A percentile compares a stretch with the other conserved stretches of the same genome.
phyloP scores from a whole-genome alignment of 2,113 vertebrate genomes.

The Neogale vison region DNA sequence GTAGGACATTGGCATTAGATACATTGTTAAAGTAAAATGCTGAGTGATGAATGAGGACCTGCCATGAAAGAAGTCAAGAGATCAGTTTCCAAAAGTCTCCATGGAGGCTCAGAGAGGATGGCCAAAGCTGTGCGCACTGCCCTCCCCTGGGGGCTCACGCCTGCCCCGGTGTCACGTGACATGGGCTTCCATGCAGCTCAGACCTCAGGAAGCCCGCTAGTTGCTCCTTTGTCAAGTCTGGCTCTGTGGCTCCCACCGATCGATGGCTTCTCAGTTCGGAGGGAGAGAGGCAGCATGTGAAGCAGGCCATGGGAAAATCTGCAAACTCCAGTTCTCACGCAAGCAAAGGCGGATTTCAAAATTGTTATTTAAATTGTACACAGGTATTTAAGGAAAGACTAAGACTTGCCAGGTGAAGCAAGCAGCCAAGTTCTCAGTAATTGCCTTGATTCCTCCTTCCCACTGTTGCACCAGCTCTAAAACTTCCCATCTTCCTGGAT shows the following conservation, averaged over 20 bases:
- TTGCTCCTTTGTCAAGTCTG: background rate
- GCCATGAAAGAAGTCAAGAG: background rate
- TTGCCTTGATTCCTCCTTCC: conserved; percentile 75
- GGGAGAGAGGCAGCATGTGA: background rate
- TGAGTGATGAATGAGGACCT: too few relatives aligned
- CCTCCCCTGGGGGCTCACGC: background rate
- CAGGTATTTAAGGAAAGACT: conserved; percentile 24
- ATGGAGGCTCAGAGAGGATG: background rate
- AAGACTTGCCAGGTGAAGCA: conserved; percentile 66
- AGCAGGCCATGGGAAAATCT: background rate
- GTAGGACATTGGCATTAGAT: background rate
- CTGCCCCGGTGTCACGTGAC: background rate
- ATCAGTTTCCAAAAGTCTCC: background rate
- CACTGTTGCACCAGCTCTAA: conserved; percentile 38
- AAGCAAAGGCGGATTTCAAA: background rate
- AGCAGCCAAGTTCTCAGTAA: conserved; percentile 71
- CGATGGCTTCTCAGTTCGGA: background rate
- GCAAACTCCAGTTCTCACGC: background rate
- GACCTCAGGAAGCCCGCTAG: background rate
- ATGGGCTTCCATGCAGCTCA: accelerated
- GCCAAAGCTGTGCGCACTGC: accelerated
- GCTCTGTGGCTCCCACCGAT: background rate
- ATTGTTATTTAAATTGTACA: background rate
- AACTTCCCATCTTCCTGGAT: conserved; percentile 62
- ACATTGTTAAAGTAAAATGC: background rate